Evolutionary conservation across 2,113 vertebrate genomes (phyloP).

Genomic region (Guaruba guarouba): DNA sequence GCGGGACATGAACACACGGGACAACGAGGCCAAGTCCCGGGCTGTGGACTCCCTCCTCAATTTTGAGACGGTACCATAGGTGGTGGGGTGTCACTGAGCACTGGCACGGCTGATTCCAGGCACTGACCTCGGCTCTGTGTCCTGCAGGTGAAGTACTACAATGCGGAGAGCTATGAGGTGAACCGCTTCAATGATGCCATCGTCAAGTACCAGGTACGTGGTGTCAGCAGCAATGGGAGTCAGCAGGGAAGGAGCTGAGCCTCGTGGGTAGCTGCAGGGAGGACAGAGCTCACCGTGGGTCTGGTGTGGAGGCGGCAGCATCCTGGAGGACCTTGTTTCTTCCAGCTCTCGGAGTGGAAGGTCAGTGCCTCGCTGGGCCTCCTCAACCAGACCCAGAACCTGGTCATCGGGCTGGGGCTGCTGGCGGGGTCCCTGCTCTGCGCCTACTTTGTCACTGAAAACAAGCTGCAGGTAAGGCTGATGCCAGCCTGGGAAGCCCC

Average conservation of each 20-base stretch:
- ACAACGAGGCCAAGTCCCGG: slow-evolving; percentile 87
- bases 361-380: slow-evolving; percentile 88
- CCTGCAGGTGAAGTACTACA: slow-evolving; percentile 94
- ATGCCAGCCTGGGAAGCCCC: not conserved
- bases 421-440: slow-evolving; percentile 92
- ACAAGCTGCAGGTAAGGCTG: slow-evolving; percentile 83
- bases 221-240: not conserved
- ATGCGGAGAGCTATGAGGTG: slow-evolving; percentile 89
- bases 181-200: slow-evolving; percentile 86
- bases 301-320: not conserved
- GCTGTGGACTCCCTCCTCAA: slow-evolving; percentile 95
- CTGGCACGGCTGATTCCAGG: not conserved
- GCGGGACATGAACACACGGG: slow-evolving; percentile 89
- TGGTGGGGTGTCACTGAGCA: not conserved
- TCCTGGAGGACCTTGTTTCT: not conserved
- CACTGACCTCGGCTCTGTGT: not conserved
- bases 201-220: slow-evolving; percentile 87
- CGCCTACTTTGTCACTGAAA: slow-evolving; percentile 89
- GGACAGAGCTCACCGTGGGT: not conserved
- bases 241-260: not conserved
- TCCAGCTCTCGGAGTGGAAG: slow-evolving; percentile 88
- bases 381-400: slow-evolving; percentile 94
- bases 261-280: not conserved
- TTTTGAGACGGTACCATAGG: slow-evolving; percentile 88
- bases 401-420: slow-evolving; percentile 87